A percentile compares a stretch with the other conserved stretches of the same genome.
phyloP scores from a whole-genome alignment of 2,888 invertebrate species.

The Ochlodes sylvanus region DNA sequence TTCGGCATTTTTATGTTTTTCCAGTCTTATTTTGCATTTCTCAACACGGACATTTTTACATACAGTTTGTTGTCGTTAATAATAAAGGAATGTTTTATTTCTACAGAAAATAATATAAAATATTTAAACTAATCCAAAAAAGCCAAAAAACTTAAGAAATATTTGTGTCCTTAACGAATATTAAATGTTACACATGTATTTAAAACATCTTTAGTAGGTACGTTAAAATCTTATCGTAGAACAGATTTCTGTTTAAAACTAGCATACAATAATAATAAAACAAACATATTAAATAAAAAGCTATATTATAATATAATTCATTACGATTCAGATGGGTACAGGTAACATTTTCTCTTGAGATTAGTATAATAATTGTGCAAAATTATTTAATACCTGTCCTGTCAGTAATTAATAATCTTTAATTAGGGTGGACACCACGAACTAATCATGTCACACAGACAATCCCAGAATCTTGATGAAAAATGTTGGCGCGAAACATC shows the following conservation, averaged over 20 bases:
- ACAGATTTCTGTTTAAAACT: too few relatives aligned
- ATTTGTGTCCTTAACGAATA: constrained; percentile 15
- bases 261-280: too few relatives aligned
- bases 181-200: neutral
- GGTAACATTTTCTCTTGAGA: too few relatives aligned
- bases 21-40: constrained; percentile 64
- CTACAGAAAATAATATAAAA: constrained; percentile 16
- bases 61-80: constrained; percentile 10
- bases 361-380: constrained; percentile 8
- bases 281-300: too few relatives aligned
- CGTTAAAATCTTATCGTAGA: too few relatives aligned
- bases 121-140: constrained; percentile 16
- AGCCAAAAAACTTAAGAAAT: constrained; percentile 33
- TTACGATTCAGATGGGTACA: too few relatives aligned
- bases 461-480: constrained; percentile 1
- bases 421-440: constrained; percentile 23
- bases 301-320: too few relatives aligned
- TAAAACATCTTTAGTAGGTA: too few relatives aligned
- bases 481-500: constrained; percentile 33
- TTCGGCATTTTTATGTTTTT: constrained; percentile 52
- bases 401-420: constrained; percentile 10
- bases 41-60: constrained; percentile 49
- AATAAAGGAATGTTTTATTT: constrained; percentile 52
- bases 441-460: constrained; percentile 6
- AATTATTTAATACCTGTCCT: constrained; percentile 1